Evolutionary conservation across 2,888 invertebrate genomes (phyloP), one percentile per base, ranked within the genome.

Genomic region (Theretra japonica): DNA sequence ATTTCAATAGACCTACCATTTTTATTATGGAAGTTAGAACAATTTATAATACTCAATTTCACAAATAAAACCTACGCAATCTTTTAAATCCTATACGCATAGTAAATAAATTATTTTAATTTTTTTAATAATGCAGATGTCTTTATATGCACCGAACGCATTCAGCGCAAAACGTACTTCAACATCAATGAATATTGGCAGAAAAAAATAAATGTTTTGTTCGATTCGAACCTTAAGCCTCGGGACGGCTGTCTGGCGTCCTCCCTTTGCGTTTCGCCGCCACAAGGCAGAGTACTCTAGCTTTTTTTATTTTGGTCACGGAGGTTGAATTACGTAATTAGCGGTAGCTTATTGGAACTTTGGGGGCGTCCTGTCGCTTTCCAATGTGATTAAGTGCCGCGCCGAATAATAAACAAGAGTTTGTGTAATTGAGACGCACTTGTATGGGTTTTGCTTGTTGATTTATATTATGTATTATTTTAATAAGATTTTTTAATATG

Each of bases 241-340:
- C 58, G 65, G 68, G 50, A 17, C n/a, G 68, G 56, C 30, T 59
- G 53, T 65, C 72, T 71, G 65, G 60, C 73, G 70, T 48, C 59
- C 82, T 87, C 86, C 88, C 88, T 90, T 90, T 91, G 79, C 84
- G 85, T 90, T 91, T 78, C 83, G 85, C 89, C 87, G 88, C 88
- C 87, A 88, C 89, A 88, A 88, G 85, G 84, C 82, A 76, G 81
- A 83, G 82, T 86, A 87, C 84, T 84, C 87, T 87, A 86, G 65
- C 83, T 88, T 90, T 89, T 41, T 90, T 91, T 89, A 90, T 90
- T 91, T 88, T 79, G 83, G 90, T 92, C 90, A 93, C 90, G 91
- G 91, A 89, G 82, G 87, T 90, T 90, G 90, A 88, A 93, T 92
- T 90, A 91, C 89, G 86, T 92, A 93, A 94, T 94, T 93, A 93